phyloP scores from a whole-genome alignment of 2,888 invertebrate species.

The Drosophila longiperda region DNA sequence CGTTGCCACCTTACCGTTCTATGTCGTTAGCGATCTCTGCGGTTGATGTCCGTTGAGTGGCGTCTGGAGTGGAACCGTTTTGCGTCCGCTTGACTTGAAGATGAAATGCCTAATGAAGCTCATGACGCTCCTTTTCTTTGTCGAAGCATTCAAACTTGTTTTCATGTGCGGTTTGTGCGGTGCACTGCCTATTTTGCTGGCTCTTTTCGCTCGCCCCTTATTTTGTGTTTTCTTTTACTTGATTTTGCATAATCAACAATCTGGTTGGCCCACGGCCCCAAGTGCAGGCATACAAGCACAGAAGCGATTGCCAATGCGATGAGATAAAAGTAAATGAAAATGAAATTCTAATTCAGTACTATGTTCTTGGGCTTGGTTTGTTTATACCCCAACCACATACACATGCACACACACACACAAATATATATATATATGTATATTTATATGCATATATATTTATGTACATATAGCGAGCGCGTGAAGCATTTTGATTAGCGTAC shows the following conservation, averaged over 20 bases:
- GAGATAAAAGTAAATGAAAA: conserved; percentile 52
- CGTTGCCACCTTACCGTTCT: conserved; percentile 49
- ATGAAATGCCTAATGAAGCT: conserved; percentile 73
- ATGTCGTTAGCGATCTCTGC: conserved; percentile 11
- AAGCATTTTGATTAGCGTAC: conserved; percentile 61
- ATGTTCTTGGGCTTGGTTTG: conserved; percentile 45
- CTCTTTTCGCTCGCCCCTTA: conserved; percentile 19
- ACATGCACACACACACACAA: not conserved
- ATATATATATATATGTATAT: not conserved
- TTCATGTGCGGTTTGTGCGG: conserved; percentile 31
- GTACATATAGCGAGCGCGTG: conserved; percentile 8
- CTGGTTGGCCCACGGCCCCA: conserved; percentile 45
- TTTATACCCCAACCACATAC: conserved; percentile 7
- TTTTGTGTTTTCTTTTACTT: conserved; percentile 19
- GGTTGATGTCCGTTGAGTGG: conserved; percentile 36
- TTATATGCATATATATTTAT: not conserved
- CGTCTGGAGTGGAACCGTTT: conserved; percentile 13
- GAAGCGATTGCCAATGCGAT: conserved; percentile 34
- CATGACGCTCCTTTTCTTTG: conserved; percentile 51
- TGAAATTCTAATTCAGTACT: conserved; percentile 61
- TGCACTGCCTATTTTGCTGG: conserved; percentile 7
- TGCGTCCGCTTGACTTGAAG: conserved; percentile 70
- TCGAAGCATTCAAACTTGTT: conserved; percentile 65
- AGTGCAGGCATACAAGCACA: conserved; percentile 24
- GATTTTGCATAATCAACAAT: conserved; percentile 65